phyloP scores from a whole-genome alignment of 2,797 vertebrate genomes.

The Spinus pinus region DNA sequence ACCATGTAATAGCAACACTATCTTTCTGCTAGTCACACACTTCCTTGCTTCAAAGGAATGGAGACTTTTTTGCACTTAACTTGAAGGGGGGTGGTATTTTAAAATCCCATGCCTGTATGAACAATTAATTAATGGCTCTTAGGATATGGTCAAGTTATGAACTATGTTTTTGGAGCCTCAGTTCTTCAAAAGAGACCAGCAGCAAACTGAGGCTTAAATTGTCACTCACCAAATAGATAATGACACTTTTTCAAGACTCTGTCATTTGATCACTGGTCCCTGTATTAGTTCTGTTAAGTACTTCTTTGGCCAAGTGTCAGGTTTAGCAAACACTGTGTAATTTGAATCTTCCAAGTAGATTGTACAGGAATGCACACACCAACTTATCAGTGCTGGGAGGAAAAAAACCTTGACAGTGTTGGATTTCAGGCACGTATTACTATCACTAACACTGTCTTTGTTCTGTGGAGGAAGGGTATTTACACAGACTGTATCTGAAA shows the following conservation, averaged over 20 bases:
- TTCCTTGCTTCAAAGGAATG: background rate
- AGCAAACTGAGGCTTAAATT: slow-evolving; percentile 45
- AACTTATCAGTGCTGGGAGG: slow-evolving; percentile 27
- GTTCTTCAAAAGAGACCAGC: slow-evolving; percentile 52
- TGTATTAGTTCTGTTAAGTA: slow-evolving; percentile 63
- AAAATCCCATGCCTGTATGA: background rate
- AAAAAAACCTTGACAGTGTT: background rate
- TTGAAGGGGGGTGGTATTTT: background rate
- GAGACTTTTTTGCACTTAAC: background rate
- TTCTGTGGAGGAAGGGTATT: background rate
- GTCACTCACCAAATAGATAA: slow-evolving; percentile 68
- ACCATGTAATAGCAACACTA: background rate
- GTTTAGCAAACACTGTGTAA: slow-evolving; percentile 68
- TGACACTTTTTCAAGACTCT: slow-evolving; percentile 52
- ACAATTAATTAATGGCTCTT: background rate
- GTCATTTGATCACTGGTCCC: slow-evolving; percentile 64
- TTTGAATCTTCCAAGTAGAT: slow-evolving; percentile 63
- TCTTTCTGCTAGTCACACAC: background rate
- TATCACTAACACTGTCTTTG: background rate
- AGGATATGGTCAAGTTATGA: background rate
- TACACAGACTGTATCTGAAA: background rate
- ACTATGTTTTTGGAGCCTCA: background rate
- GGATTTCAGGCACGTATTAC: slow-evolving; percentile 8
- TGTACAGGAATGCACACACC: slow-evolving; percentile 58
- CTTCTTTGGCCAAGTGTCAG: slow-evolving; percentile 65